phyloP scores from a whole-genome alignment of 2,113 vertebrate species.

The Ochotona curzoniae region DNA sequence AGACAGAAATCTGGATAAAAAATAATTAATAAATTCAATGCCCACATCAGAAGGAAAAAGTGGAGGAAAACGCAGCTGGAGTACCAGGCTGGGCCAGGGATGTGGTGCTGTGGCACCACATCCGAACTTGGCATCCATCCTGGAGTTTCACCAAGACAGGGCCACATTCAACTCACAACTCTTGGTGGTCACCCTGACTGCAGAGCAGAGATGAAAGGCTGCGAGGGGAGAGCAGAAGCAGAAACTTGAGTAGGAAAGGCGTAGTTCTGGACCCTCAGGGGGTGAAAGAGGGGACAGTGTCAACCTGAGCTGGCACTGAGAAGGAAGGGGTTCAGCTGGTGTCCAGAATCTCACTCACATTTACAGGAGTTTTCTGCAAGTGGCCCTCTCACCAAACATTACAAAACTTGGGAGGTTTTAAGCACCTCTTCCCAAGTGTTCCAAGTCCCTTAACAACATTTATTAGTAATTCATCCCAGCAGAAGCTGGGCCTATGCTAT shows the following conservation, averaged over 20 bases:
- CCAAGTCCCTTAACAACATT: neutral
- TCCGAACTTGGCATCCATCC: too few relatives aligned
- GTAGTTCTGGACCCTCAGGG: fast-evolving
- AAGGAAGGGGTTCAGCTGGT: neutral
- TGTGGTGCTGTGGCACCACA: too few relatives aligned
- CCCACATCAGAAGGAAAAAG: too few relatives aligned
- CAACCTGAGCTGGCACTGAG: neutral
- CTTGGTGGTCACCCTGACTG: neutral
- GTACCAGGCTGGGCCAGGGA: too few relatives aligned
- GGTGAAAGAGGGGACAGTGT: neutral
- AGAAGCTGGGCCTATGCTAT: neutral
- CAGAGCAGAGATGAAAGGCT: neutral
- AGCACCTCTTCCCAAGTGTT: neutral
- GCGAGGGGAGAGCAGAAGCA: neutral
- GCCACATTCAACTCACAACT: neutral
- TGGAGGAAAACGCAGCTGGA: too few relatives aligned
- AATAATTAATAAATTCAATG: too few relatives aligned
- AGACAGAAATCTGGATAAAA: too few relatives aligned
- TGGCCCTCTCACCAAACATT: neutral
- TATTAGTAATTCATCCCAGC: neutral
- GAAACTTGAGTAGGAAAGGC: neutral
- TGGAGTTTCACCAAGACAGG: neutral
- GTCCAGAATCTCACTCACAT: neutral
- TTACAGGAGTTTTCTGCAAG: neutral
- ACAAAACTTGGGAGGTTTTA: neutral